Conservation (phyloP, 2,888 invertebrate species). For the Ornithoptera priamus region DNA sequence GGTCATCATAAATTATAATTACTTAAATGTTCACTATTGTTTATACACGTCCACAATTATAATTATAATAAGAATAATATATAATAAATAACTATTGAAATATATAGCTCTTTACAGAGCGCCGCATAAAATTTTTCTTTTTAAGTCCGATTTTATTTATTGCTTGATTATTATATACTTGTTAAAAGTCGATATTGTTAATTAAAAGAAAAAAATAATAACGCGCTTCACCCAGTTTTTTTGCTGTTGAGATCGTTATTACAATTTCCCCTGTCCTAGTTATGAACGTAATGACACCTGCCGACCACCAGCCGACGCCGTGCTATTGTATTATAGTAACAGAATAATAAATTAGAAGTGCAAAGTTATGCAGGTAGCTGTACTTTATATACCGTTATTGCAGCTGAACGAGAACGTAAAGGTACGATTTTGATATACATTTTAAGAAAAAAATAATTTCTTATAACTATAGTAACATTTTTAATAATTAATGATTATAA, state of each 20-base stretch:
- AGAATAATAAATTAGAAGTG: slow-evolving; percentile 22
- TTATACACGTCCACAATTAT: not conserved
- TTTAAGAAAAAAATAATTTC: no score
- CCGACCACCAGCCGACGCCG: slow-evolving; percentile 18
- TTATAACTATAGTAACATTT: no score
- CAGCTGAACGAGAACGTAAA: not conserved
- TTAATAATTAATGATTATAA: no score
- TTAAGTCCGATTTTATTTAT: not conserved
- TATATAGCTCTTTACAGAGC: no score
- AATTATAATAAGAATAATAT: no score
- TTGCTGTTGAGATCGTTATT: not conserved
- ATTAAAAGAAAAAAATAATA: not conserved
- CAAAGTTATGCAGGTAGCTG: slow-evolving; percentile 7
- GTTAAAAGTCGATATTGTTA: not conserved
- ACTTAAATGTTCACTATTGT: not conserved
- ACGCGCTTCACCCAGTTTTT: not conserved
- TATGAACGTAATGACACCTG: slow-evolving; percentile 24
- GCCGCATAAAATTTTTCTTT: not conserved
- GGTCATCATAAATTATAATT: not conserved
- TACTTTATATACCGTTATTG: slow-evolving; percentile 20
- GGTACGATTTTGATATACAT: not conserved
- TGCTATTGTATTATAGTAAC: slow-evolving; percentile 16
- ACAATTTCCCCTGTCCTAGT: slow-evolving; percentile 15
- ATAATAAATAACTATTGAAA: no score
- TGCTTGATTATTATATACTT: not conserved